Base-by-base conservation (phyloP, 2,113 vertebrate species). In the Balaenoptera acutorostrata region DNA sequence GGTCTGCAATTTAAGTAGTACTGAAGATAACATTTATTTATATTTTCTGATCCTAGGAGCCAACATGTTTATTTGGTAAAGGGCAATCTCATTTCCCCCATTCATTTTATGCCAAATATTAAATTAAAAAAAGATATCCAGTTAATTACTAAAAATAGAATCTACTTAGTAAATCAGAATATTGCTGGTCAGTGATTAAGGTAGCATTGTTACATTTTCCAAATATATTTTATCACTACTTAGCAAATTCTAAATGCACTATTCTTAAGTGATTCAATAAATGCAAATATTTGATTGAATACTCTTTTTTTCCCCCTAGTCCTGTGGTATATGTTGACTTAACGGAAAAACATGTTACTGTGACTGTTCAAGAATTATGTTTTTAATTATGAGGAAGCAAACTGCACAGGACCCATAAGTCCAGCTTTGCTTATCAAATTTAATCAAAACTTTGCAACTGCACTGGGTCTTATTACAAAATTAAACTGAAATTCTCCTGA, bases 351-450 rank as follows among this genome's bases (percentile, higher is more conserved):
- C 75, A 39, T 55, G 64, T 93, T 72, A 36, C 71, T 33, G 8
- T 63, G 80, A 68, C 82, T 74, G 55, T 44, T 78, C 17, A 81
- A 94, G 97, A 98, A 90, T 97, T 88, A 98, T 98, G 97, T 84
- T 92, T 97, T 97, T 97, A 97, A 98, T 98, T 98, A 96, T 39
- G 33, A 93, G 29, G 63, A 84, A 41, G 84, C 29, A 77, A 93
- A 89, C 64, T 96, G 74, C 95, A 88, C 93, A 95, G 74, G 81
- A 61, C 59, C 92, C 55, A 71, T 93, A 94, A 88, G 84, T 85
- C 75, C 90, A 92, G 71, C 55, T 55, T 64, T 8, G 44, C 93
- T 85, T 88, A 92, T 96, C 97, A 93, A 44, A 92, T 87, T 93
- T 97, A 94, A 97, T 97, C 92, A 95, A 95, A 96, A 90, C 57